Evolutionary conservation across 2,113 vertebrate genomes (phyloP).

Genomic region (Mesocricetus auratus): DNA sequence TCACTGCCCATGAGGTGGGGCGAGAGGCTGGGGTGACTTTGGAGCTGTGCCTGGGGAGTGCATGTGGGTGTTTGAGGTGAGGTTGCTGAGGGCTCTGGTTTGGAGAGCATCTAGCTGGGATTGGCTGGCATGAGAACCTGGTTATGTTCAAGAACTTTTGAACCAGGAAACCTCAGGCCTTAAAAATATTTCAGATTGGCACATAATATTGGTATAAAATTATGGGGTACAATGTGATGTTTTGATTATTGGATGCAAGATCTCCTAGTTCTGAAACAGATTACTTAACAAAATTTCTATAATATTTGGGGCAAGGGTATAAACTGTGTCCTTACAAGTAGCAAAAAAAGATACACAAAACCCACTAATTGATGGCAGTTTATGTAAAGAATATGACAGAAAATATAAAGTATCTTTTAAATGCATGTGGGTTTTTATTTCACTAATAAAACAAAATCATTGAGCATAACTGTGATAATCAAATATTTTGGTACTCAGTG

Average conservation of each 20-base stretch:
- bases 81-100: not conserved
- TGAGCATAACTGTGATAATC: not conserved
- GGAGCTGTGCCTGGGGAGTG: not conserved
- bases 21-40: not conserved
- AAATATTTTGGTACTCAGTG: constrained; percentile 1
- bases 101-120: not conserved
- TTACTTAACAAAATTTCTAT: not conserved
- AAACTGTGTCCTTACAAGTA: not conserved
- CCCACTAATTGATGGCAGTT: not conserved
- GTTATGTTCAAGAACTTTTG: not conserved
- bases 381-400: not conserved
- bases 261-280: not conserved
- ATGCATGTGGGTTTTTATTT: not conserved
- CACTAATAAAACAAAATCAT: constrained; percentile 2
- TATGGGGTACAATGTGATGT: not conserved
- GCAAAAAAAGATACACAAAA: not conserved
- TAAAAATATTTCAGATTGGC: not conserved
- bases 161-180: not conserved
- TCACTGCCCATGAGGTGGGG: not conserved
- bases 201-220: not conserved
- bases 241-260: not conserved
- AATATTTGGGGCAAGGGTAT: not conserved
- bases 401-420: constrained; percentile 5
- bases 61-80: not conserved
- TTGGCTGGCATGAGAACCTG: not conserved